Percentiles rank a stretch among this genome's conserved stretches.
Evolutionary conservation across 2,888 invertebrate genomes (phyloP).

Genomic region (Spodoptera exigua): DNA sequence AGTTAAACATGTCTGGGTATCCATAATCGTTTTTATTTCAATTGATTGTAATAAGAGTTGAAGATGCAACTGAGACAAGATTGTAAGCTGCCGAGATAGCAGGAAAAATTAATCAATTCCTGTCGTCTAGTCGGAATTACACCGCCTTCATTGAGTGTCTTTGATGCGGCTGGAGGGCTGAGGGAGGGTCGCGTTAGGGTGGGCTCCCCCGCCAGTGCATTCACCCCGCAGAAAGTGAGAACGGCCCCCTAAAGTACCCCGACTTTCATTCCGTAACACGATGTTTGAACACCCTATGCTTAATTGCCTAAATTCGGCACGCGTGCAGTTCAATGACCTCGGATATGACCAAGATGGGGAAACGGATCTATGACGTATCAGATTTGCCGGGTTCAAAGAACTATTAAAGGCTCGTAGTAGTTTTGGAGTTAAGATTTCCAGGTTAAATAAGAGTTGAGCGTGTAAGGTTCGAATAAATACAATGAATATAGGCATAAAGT

Average conservation of each 20-base stretch:
- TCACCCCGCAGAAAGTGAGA: slow-evolving; percentile 88
- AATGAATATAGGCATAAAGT: too few species aligned
- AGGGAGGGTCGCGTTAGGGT: slow-evolving; percentile 76
- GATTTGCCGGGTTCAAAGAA: slow-evolving; percentile 65
- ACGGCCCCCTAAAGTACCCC: slow-evolving; percentile 73
- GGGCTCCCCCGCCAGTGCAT: slow-evolving; percentile 84
- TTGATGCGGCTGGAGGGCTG: slow-evolving; percentile 79
- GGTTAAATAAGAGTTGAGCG: background rate
- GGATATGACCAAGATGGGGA: slow-evolving; percentile 63
- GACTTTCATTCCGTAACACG: slow-evolving; percentile 81
- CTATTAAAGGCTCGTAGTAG: slow-evolving; percentile 7
- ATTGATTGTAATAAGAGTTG: slow-evolving; percentile 2
- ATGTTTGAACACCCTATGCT: slow-evolving; percentile 78
- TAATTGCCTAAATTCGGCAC: slow-evolving; percentile 84
- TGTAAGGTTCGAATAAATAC: too few species aligned
- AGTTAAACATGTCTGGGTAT: background rate
- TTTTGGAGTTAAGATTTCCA: slow-evolving; percentile 1
- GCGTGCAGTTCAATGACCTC: slow-evolving; percentile 79
- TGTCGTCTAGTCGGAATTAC: slow-evolving; percentile 62
- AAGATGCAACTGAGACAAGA: slow-evolving; percentile 28
- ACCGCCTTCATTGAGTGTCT: slow-evolving; percentile 81
- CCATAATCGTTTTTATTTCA: background rate
- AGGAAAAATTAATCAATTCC: slow-evolving; percentile 55
- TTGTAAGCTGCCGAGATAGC: slow-evolving; percentile 29
- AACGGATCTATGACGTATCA: slow-evolving; percentile 59